Evolutionary conservation across 1,140 invertebrate genomes (phyloP).

Genomic region (Antheraea mylitta): DNA sequence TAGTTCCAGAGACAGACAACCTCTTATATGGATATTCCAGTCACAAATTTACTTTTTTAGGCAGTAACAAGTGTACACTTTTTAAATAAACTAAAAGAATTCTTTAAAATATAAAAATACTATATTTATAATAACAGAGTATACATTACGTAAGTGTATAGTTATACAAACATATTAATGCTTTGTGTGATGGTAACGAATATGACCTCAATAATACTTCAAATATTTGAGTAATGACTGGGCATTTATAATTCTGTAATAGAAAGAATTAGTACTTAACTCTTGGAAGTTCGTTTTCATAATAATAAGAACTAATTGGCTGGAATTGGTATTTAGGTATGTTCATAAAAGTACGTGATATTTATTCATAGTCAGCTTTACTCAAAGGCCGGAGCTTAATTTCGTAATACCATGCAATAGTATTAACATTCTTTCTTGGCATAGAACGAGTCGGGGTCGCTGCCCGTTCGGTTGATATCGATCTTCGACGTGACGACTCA

Average conservation of each 20-base stretch:
- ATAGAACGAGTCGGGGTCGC: conserved; percentile 27
- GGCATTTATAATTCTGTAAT: neutral
- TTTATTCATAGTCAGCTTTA: neutral
- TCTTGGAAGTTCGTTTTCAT: neutral
- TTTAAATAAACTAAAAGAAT: too few species aligned
- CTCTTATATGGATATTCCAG: too few species aligned
- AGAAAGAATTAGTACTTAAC: neutral
- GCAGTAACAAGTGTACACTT: too few species aligned
- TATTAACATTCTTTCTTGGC: conserved; percentile 13
- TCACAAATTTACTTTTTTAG: too few species aligned
- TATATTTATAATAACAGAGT: too few species aligned
- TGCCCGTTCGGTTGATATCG: conserved; percentile 36
- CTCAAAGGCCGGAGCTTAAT: neutral
- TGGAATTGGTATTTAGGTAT: neutral
- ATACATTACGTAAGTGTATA: too few species aligned
- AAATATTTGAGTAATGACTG: neutral
- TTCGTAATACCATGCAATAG: conserved; percentile 2
- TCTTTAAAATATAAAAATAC: too few species aligned
- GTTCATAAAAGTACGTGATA: neutral
- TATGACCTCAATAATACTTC: too few species aligned
- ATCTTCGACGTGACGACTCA: conserved; percentile 34
- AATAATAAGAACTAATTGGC: neutral
- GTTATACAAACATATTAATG: too few species aligned
- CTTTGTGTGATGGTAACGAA: too few species aligned
- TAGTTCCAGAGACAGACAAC: too few species aligned